Conservation (phyloP, 1,140 invertebrate genomes). For the Monomorium pharaonis region DNA sequence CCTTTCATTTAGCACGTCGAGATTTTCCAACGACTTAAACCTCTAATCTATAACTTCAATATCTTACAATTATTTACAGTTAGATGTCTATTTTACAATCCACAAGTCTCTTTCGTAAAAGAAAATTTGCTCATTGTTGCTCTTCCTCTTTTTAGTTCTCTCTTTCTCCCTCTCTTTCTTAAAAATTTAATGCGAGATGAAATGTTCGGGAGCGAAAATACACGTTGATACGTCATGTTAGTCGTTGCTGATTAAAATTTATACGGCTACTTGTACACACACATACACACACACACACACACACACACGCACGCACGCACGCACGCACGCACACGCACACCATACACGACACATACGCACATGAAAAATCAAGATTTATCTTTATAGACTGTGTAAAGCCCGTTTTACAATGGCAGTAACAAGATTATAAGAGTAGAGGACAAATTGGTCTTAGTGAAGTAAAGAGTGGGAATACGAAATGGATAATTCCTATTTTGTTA, state of each 20-base stretch:
- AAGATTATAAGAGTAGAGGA: too few relatives aligned
- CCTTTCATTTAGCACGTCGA: neutral
- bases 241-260: neutral
- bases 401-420: too few relatives aligned
- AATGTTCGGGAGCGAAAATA: constrained; percentile 3
- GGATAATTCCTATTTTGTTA: too few relatives aligned
- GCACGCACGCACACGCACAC: too few relatives aligned
- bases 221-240: neutral
- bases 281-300: neutral
- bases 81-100: neutral
- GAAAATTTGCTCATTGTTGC: neutral
- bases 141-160: neutral
- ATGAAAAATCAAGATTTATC: constrained; percentile 37
- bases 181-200: neutral
- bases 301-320: neutral
- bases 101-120: constrained; percentile 7
- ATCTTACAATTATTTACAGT: constrained; percentile 34
- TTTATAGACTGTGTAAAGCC: constrained; percentile 42
- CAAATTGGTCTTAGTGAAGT: too few relatives aligned
- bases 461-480: too few relatives aligned
- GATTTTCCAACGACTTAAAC: neutral
- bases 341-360: neutral
- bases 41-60: neutral
- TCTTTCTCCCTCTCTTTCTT: neutral
- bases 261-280: neutral